Evolutionary conservation across 2,113 vertebrate genomes (phyloP).

Genomic region (Vireo altiloquus): DNA sequence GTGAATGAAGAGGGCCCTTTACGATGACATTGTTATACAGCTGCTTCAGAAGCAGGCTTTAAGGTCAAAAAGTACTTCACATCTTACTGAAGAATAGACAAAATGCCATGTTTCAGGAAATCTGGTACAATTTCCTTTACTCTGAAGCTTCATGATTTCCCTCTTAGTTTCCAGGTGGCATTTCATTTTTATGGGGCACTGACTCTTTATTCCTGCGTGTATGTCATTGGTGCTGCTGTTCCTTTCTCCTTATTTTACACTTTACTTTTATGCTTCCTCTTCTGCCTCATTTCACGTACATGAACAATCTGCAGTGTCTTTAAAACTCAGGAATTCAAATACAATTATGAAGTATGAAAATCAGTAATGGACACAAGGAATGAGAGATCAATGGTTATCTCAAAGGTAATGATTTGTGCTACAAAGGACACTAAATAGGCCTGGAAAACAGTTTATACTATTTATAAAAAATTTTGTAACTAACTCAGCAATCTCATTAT

Average conservation of each 20-base stretch:
- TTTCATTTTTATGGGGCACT: neutral
- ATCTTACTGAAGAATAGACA: neutral
- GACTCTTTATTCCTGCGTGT: neutral
- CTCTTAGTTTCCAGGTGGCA: neutral
- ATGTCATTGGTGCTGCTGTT: neutral
- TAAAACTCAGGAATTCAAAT: neutral
- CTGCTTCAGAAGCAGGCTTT: neutral
- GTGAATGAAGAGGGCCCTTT: neutral
- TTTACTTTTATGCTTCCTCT: neutral
- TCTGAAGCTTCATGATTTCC: neutral
- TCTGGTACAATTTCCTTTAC: neutral
- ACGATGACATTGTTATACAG: neutral
- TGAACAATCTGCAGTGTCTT: neutral
- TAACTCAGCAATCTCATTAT: neutral
- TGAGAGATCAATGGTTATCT: neutral
- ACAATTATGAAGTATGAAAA: neutral
- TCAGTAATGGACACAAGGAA: neutral
- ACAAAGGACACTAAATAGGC: neutral
- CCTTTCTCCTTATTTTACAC: neutral
- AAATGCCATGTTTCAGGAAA: constrained; percentile 34
- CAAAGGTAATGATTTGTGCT: neutral
- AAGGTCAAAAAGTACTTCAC: constrained; percentile 6
- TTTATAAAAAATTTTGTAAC: neutral
- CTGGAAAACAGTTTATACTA: neutral
- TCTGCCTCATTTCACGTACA: neutral